A percentile compares a stretch with the other conserved stretches of the same genome.
Conservation (phyloP, 2,888 invertebrate species). For the Lampropteryx suffumata region DNA sequence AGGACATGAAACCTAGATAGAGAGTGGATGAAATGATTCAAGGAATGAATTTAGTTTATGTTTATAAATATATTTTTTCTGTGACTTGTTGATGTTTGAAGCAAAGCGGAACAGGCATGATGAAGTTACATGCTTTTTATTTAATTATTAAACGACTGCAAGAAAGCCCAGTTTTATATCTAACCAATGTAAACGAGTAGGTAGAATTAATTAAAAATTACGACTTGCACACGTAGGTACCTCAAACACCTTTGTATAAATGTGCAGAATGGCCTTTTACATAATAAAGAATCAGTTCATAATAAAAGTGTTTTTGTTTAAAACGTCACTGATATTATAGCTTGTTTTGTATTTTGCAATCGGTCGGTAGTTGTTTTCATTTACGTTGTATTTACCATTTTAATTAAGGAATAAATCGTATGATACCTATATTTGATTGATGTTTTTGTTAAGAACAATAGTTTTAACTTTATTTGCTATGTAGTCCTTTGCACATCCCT, state of each 20-base stretch:
- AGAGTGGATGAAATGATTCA: conserved; percentile 6
- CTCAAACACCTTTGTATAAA: conserved; percentile 8
- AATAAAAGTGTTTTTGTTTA: conserved; percentile 3
- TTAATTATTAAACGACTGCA: conserved; percentile 14
- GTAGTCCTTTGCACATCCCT: conserved; percentile 7
- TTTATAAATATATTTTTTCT: conserved; percentile 9
- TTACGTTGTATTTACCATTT: conserved; percentile 27
- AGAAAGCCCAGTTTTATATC: conserved; percentile 3
- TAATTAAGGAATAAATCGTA: conserved; percentile 28
- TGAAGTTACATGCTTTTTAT: conserved; percentile 16
- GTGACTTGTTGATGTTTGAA: conserved; percentile 10
- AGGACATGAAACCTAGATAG: conserved; percentile 13
- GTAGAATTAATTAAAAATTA: conserved; percentile 13
- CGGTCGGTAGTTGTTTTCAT: conserved; percentile 15
- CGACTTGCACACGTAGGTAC: not conserved
- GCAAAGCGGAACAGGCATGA: conserved; percentile 24
- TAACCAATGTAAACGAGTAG: not conserved
- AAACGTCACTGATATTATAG: not conserved
- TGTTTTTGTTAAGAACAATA: conserved; percentile 21
- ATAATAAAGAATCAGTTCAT: conserved; percentile 2
- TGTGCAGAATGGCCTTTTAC: conserved; percentile 12
- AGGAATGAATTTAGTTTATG: conserved; percentile 9
- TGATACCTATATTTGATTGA: conserved; percentile 19
- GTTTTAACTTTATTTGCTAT: conserved; percentile 2
- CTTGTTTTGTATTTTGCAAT: not conserved